Percentiles rank a stretch among this genome's conserved stretches.
These are phyloP conservation scores for Sepioteuthis lessoniana DNA, from an alignment of 2,888 invertebrate genomes.

Conservation along the genomic window DNA sequence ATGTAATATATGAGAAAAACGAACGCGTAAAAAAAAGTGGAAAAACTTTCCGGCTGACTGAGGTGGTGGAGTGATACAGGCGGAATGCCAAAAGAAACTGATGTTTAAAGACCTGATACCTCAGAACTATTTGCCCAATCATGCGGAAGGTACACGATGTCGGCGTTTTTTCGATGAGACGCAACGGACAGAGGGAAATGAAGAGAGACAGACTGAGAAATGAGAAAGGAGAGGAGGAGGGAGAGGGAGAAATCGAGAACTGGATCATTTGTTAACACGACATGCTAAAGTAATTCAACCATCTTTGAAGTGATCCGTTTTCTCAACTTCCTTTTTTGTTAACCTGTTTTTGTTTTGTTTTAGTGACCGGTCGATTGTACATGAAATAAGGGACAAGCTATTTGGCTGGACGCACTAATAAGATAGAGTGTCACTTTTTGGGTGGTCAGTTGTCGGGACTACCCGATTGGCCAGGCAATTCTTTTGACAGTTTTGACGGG, in stretches of 20 bases:
- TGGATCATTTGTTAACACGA: not conserved
- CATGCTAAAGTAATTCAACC: conserved; percentile 16
- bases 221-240: no score
- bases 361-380: not conserved
- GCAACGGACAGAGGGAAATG: not conserved
- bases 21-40: no score
- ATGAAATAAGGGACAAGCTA: not conserved
- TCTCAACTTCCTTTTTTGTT: not conserved
- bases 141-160: conserved; percentile 9
- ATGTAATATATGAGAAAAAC: not conserved
- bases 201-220: no score
- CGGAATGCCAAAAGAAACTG: not conserved
- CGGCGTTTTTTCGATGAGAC: not conserved
- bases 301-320: not conserved
- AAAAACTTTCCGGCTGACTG: not conserved
- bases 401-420: not conserved
- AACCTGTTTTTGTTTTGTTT: not conserved
- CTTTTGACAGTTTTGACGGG: not conserved
- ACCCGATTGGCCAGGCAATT: not conserved
- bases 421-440: not conserved
- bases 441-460: not conserved
- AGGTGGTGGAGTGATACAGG: not conserved
- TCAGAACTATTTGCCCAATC: conserved; percentile 33
- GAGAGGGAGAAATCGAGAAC: not conserved
- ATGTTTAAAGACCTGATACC: not conserved